Percentiles rank a stretch among this genome's conserved stretches.
phyloP scores from a whole-genome alignment of 2,113 vertebrate species.

The Callospermophilus lateralis region DNA sequence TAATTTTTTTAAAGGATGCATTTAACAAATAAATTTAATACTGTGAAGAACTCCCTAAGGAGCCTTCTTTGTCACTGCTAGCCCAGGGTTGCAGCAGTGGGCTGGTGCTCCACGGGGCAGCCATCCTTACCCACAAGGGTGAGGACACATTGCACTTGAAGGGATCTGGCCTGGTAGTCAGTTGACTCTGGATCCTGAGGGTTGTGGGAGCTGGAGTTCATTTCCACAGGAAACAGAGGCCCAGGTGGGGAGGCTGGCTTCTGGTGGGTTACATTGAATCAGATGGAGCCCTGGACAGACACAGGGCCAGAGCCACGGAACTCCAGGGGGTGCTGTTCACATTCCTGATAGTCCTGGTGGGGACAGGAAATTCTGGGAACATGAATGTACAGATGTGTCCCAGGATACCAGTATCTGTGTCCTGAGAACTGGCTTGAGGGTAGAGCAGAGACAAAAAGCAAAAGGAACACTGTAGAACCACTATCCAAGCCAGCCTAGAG shows the following conservation, averaged over 20 bases:
- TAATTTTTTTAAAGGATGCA: background rate
- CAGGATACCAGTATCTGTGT: background rate
- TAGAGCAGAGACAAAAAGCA: background rate
- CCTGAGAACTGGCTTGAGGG: background rate
- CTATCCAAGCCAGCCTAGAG: background rate
- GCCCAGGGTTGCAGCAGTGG: background rate
- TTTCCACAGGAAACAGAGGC: background rate
- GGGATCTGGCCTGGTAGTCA: conserved; percentile 34
- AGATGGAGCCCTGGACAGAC: background rate
- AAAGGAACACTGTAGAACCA: background rate
- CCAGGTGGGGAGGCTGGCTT: background rate
- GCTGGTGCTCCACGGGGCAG: background rate
- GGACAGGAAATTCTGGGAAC: background rate
- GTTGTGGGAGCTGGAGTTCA: background rate
- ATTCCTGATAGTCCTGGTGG: background rate
- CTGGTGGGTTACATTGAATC: background rate
- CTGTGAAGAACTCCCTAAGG: background rate
- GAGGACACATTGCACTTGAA: conserved; percentile 5
- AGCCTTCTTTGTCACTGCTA: background rate
- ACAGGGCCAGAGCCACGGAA: background rate
- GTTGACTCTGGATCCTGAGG: conserved; percentile 36
- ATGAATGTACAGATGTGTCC: background rate
- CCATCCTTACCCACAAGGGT: background rate
- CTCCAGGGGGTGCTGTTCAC: background rate
- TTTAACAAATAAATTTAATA: background rate